Evolutionary conservation across 1,140 invertebrate genomes (phyloP).

Genomic region (Asobara japonica): DNA sequence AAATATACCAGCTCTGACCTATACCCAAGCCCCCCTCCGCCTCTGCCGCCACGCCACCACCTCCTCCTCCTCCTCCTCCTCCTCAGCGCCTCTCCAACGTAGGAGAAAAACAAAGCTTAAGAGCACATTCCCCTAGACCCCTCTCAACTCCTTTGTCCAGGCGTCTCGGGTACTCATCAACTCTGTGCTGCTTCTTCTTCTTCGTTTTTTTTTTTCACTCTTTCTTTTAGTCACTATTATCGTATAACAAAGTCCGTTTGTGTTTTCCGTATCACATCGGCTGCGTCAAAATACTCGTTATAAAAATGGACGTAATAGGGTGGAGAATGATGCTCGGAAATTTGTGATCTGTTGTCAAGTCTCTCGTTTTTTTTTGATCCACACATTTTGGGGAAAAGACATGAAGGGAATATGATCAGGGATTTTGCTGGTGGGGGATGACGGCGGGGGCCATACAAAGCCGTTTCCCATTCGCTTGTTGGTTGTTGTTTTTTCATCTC

Average conservation of each 20-base stretch:
- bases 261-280: conserved; percentile 52
- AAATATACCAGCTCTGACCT: not conserved
- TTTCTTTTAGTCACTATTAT: conserved; percentile 49
- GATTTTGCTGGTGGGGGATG: too few relatives aligned
- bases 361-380: too few relatives aligned
- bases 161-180: conserved; percentile 50
- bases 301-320: not conserved
- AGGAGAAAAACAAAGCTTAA: conserved; percentile 39
- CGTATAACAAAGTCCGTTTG: conserved; percentile 61
- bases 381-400: too few relatives aligned
- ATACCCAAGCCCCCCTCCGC: conserved; percentile 1
- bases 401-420: too few relatives aligned
- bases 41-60: not conserved
- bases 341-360: too few relatives aligned
- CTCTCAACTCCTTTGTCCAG: conserved; percentile 18
- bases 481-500: too few relatives aligned
- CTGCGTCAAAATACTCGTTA: conserved; percentile 54
- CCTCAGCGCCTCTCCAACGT: conserved; percentile 12
- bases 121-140: conserved; percentile 15
- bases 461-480: too few relatives aligned
- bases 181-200: conserved; percentile 52
- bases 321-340: not conserved
- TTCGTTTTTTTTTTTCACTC: conserved; percentile 5
- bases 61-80: conserved; percentile 3
- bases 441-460: too few relatives aligned